These are phyloP conservation scores for Drosophila micromelanica DNA, from an alignment of 1,140 invertebrate genomes.

Conservation along the genomic window DNA sequence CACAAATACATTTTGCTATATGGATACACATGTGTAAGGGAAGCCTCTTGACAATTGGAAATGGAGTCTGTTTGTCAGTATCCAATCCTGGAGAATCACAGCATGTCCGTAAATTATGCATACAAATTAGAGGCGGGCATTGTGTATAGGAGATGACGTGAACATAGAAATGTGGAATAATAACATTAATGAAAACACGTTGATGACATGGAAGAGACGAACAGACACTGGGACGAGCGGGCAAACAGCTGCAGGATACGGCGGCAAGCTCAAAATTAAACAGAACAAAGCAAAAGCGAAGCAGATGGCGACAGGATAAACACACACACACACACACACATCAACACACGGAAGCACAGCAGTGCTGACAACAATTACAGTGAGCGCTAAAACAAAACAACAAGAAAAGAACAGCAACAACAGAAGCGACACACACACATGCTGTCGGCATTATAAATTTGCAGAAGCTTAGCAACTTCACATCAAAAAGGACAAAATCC, in stretches of 20 bases:
- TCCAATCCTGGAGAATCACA: constrained; percentile 31
- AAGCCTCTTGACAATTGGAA: constrained; percentile 59
- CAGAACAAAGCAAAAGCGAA: constrained; percentile 71
- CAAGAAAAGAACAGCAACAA: constrained; percentile 37
- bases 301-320: constrained; percentile 70
- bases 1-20: constrained; percentile 14
- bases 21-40: not conserved
- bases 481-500: constrained; percentile 60
- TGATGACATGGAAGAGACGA: constrained; percentile 40
- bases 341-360: constrained; percentile 33
- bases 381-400: constrained; percentile 67
- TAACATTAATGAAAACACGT: constrained; percentile 78
- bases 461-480: constrained; percentile 64
- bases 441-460: constrained; percentile 60
- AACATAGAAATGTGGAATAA: constrained; percentile 78
- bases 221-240: constrained; percentile 5
- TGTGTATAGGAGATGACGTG: constrained; percentile 63
- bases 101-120: constrained; percentile 70
- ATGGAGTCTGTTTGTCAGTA: constrained; percentile 17
- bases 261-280: constrained; percentile 74
- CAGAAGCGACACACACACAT: constrained; percentile 24
- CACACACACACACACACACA: constrained; percentile 36
- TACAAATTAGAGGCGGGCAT: constrained; percentile 71
- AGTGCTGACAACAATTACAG: constrained; percentile 61
- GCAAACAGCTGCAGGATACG: constrained; percentile 70